phyloP scores from a whole-genome alignment of 2,888 invertebrate genomes.

The Gerris lacustris region DNA sequence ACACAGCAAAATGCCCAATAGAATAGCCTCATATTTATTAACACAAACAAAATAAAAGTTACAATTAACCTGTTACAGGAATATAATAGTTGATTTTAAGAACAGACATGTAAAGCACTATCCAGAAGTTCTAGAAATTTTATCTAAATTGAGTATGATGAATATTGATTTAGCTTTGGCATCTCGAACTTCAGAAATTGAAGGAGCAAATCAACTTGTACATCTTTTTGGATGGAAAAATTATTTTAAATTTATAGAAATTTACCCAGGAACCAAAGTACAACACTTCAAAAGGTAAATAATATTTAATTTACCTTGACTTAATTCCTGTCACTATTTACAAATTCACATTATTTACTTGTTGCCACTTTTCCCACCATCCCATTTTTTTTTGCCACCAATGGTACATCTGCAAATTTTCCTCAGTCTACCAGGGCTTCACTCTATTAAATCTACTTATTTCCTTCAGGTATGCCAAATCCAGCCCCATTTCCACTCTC shows the following conservation, averaged over 20 bases:
- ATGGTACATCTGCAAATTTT: too few species aligned
- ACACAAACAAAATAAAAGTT: too few species aligned
- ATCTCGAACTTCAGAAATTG: constrained; percentile 48
- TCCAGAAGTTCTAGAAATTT: constrained; percentile 47
- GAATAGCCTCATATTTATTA: too few species aligned
- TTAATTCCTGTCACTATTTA: too few species aligned
- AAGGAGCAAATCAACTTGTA: constrained; percentile 48
- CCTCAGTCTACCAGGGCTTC: too few species aligned
- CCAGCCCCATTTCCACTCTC: too few species aligned
- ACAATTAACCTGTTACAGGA: not conserved
- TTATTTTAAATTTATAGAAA: constrained; percentile 52
- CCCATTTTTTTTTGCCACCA: too few species aligned
- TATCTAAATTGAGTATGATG: constrained; percentile 42
- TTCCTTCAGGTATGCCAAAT: too few species aligned
- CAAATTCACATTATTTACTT: too few species aligned
- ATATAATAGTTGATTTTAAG: constrained; percentile 34
- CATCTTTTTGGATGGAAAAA: constrained; percentile 51
- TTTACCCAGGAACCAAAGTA: constrained; percentile 54
- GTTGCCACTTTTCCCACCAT: too few species aligned
- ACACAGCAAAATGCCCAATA: too few species aligned
- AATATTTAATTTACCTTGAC: not conserved
- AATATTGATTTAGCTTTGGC: constrained; percentile 50
- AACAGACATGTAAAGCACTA: constrained; percentile 41
- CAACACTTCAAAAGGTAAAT: constrained; percentile 49
- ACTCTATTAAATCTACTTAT: too few species aligned